Base-by-base conservation (phyloP, 2,113 vertebrate genomes). In the Chaenogobius annularis region DNA sequence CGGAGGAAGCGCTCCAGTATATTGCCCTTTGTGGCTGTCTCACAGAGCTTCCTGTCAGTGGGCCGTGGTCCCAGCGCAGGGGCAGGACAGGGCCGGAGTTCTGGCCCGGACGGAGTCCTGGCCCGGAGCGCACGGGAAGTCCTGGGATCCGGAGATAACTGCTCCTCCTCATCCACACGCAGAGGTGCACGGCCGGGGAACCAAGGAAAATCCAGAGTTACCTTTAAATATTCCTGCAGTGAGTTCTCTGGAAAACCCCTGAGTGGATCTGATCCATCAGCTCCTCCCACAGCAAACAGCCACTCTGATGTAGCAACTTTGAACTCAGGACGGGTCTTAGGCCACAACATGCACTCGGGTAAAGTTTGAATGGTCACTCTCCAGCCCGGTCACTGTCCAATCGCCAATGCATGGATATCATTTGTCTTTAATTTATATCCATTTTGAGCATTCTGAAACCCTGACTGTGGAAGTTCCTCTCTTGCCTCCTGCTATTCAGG, bases 131-230 rank as follows among this genome's bases (percentile, higher is more conserved):
- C 92, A 85, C 87, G 91, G 95, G 95, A 97, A 96, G 94, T 95
- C 94, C 95, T 96, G 96, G 89, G 93, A 95, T 94, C 85, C 80
- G 91, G 78, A 95, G 96, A 99, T 99, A 98, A 97, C 90, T 56
- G 77, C 68, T 31, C 83, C 90, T 78, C 80, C 85, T 78, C 74
- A 72, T 86, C 91, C 90, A 92, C 92, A 92, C 88, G 77, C 90
- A 87, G 81, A 73, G 74, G 50, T 73, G 78, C 73, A 68, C 58
- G 76, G 80, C 83, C 75, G 69, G 72, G 87, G 83, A 87, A 84
- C 85, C 14, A 77, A 83, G 75, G 84, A 85, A 85, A 88, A 85
- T 72, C 74, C 26, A 31, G 71, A 10, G 37, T 82, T 43, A 84
- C 79, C 69, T 68, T 79, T 70, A 54, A 56, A 79, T 61, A 71